phyloP scores from a whole-genome alignment of 2,113 vertebrate genomes.

The Rhea pennata region DNA sequence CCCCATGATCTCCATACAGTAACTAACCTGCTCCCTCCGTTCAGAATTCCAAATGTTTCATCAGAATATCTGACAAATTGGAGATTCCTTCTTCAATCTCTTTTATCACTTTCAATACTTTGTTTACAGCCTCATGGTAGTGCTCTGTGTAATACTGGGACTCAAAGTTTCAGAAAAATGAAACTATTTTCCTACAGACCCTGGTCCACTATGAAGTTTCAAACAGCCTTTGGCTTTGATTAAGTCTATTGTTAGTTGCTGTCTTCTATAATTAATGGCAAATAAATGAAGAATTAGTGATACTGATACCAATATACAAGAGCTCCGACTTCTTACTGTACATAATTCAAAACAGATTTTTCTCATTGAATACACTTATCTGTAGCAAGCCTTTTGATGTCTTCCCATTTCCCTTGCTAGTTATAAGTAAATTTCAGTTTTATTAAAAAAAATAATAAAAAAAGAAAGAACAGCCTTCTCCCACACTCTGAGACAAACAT shows the following conservation, averaged over 20 bases:
- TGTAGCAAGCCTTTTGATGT: background rate
- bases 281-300: constrained; percentile 3
- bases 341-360: background rate
- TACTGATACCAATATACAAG: background rate
- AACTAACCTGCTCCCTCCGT: background rate
- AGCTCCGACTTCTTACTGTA: background rate
- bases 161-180: background rate
- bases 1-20: background rate
- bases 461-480: background rate
- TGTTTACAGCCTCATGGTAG: background rate
- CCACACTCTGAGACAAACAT: background rate
- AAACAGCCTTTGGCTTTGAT: background rate
- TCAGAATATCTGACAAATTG: background rate
- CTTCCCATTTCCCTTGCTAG: background rate
- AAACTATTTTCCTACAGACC: background rate
- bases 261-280: background rate
- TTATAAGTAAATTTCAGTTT: background rate
- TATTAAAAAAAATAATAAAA: too few species aligned
- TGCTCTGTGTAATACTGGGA: background rate
- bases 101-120: background rate
- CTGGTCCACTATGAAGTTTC: background rate
- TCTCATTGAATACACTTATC: background rate
- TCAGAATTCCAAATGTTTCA: background rate
- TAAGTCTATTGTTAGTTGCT: background rate
- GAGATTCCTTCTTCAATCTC: background rate